Conservation (phyloP, 2,888 invertebrate species). For the Drosophila bunnanda region DNA sequence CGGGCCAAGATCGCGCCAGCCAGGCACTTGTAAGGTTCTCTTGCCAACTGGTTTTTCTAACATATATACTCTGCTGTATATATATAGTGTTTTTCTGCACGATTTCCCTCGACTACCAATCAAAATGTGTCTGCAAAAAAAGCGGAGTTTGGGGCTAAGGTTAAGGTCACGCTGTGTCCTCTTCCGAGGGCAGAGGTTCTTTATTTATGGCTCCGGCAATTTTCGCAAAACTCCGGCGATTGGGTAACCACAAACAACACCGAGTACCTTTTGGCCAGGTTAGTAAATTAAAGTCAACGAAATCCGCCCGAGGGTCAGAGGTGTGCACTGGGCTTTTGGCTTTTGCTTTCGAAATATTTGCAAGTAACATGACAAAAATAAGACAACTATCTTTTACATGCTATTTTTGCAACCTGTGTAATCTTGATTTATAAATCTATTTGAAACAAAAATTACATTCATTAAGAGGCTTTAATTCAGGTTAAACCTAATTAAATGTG, state of each 20-base stretch:
- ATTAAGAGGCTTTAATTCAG: neutral
- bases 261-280: conserved; percentile 6
- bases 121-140: too few relatives aligned
- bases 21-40: conserved; percentile 31
- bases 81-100: conserved; percentile 13
- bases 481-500: neutral
- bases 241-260: neutral
- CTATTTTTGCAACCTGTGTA: neutral
- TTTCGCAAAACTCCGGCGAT: conserved; percentile 17
- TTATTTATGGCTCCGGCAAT: conserved; percentile 7
- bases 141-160: conserved; percentile 26
- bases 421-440: neutral
- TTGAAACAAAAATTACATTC: neutral
- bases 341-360: neutral
- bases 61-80: neutral
- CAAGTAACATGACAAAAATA: neutral
- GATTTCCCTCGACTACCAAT: conserved; percentile 9
- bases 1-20: conserved; percentile 26
- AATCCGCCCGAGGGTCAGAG: conserved; percentile 13
- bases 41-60: conserved; percentile 34
- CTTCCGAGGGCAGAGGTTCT: conserved; percentile 3
- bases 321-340: neutral
- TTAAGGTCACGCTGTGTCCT: conserved; percentile 30
- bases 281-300: conserved; percentile 11
- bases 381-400: neutral